Base-by-base conservation (phyloP, 2,797 vertebrate genomes). In the Tarsius wallacei region DNA sequence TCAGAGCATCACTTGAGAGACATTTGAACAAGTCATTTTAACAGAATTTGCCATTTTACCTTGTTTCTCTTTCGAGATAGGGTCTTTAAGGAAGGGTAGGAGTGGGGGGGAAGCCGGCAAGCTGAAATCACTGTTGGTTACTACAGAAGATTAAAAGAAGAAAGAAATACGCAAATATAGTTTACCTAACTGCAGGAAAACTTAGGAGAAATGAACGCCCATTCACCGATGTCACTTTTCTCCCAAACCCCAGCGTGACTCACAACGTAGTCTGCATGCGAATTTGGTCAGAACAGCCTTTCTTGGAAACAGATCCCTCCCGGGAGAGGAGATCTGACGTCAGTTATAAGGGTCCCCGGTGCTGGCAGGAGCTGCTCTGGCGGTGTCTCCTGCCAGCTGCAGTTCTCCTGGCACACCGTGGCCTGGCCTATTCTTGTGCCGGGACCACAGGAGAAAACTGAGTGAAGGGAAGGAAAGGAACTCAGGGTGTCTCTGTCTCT, bases 191-290 rank as follows among this genome's bases (percentile, higher is more conserved):
- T 83, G 28, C n/a, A 86, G 61, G 76, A 73, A 88, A 89, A 36
- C 57, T 24, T 66, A 70, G 78, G 26, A 0, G 0, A 91, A 80
- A 91, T 5, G 64, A 93, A 71, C 33, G 83, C 78, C 90, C 96
- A 78, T 57, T 95, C 86, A 83, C 42, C 93, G 87, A 71, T 17
- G 33, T 87, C 57, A 42, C 83, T 70, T 93, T 96, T 84, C 68
- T 87, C 78, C 87, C 90, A 70, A 87, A 81, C 16, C 33, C 68
- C 2, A 4, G 73, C 51, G 36, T 15, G 24, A 82, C 68, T 96
- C 90, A 66, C 17, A 66, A n/a, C n/a, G 85, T 59, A 53, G 22
- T 89, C 73, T 92, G 57, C 57, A 78, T n/a, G 55, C 4, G 83
- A 19, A 87, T 82, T 83, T 74, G 33, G 51, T 81, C 80, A 76